Percentiles rank a stretch among this genome's conserved stretches.
Conservation (phyloP, 2,797 vertebrate genomes). For the Cichlasoma orientale region DNA sequence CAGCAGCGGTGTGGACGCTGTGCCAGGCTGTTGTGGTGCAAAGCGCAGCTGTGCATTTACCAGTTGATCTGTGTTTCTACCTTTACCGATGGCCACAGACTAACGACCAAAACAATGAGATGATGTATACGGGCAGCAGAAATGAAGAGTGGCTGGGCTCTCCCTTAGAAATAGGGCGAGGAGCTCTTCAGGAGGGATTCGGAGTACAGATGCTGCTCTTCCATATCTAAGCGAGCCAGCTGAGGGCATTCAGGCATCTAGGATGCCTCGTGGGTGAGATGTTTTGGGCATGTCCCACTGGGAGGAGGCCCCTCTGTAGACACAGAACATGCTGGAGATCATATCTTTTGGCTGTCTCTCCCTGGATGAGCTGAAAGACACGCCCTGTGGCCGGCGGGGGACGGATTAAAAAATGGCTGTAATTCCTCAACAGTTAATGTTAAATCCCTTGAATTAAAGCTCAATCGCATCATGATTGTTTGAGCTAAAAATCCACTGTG, state of each 20-base stretch:
- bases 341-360: neutral
- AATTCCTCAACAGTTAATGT: neutral
- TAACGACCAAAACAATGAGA: too few species aligned
- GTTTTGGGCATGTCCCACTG: neutral
- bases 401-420: neutral
- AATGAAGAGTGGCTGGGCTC: neutral
- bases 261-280: neutral
- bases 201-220: neutral
- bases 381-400: neutral
- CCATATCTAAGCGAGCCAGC: neutral
- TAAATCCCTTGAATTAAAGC: neutral
- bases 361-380: neutral
- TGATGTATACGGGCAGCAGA: neutral
- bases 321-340: neutral
- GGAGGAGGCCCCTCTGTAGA: neutral
- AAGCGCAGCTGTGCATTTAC: too few species aligned
- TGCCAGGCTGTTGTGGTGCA: too few species aligned
- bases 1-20: too few species aligned
- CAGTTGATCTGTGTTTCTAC: too few species aligned
- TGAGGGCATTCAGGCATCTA: neutral
- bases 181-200: neutral
- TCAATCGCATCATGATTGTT: too few species aligned
- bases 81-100: too few species aligned
- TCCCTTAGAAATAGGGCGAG: too few species aligned
- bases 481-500: too few species aligned